A percentile compares a stretch with the other conserved stretches of the same genome.
phyloP scores from a whole-genome alignment of 2,113 vertebrate genomes.

The Athene noctua region DNA sequence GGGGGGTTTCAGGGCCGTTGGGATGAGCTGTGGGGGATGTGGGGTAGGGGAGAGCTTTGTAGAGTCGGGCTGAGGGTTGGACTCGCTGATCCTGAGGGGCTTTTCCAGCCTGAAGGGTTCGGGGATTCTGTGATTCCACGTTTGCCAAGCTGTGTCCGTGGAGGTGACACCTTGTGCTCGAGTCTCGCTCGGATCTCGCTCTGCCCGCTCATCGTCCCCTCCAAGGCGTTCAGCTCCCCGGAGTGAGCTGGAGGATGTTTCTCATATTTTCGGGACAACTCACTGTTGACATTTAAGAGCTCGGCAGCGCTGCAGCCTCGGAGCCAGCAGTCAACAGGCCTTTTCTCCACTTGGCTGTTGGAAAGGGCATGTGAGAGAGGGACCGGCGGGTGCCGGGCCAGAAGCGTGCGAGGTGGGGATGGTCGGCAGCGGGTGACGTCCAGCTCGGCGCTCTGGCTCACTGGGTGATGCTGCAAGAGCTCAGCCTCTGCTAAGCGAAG shows the following conservation, averaged over 20 bases:
- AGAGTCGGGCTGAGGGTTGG: too few relatives aligned
- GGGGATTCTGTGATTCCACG: too few relatives aligned
- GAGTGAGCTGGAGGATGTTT: not conserved
- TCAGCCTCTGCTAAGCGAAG: not conserved
- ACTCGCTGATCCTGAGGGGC: too few relatives aligned
- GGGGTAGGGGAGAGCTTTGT: too few relatives aligned
- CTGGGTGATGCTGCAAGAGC: not conserved
- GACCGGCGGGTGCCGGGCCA: fast-evolving
- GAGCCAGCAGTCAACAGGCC: not conserved
- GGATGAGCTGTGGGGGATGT: too few relatives aligned
- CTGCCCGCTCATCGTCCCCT: not conserved
- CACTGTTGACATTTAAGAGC: not conserved
- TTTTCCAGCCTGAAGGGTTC: too few relatives aligned
- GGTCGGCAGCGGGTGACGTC: fast-evolving
- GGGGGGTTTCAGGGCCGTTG: too few relatives aligned
- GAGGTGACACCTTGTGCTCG: not conserved
- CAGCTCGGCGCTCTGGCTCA: not conserved
- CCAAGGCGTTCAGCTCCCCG: fast-evolving
- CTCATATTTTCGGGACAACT: not conserved
- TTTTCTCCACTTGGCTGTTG: not conserved
- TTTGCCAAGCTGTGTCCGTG: fast-evolving
- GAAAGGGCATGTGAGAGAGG: not conserved
- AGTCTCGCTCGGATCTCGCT: not conserved
- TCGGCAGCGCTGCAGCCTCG: fast-evolving
- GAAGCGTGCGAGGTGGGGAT: not conserved